Base-by-base conservation (phyloP, 2,113 vertebrate species). In the Oryzias melastigma region DNA sequence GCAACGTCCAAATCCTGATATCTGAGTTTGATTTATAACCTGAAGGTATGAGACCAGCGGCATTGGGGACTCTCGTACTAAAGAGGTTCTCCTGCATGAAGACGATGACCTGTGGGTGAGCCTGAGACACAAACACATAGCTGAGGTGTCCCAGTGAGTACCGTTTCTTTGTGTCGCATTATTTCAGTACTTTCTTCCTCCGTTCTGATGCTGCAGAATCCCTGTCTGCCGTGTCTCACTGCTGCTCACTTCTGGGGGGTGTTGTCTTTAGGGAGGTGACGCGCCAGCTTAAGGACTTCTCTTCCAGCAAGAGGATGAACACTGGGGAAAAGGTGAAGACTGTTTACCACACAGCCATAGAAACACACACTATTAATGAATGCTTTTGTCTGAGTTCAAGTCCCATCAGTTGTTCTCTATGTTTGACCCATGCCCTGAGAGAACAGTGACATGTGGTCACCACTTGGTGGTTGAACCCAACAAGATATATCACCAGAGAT, bases 271-370 rank as follows among this genome's bases (percentile, higher is more conserved):
- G 97, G 88, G 97, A 98, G 69, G 97, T 99, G 69, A 99, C 97
- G 12, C 94, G 95, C 19, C 98, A 97, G 46, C 92, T 99, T 84
- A 99, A 99, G 88, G 97, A 99, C 1, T 99, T 99, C 75, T 98
- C 97, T 55, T 90, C 97, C 8, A 99, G 97, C 92, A 99, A 99
- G 91, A 94, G 96, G 90, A 98, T 99, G 97, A 98, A 95, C 80
- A 98, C 97, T 0, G 97, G 97, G n/a, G 97, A 99, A 67, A 99
- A 99, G 95, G 97, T 99, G 52, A 44, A 48, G 14, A 19, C 18
- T 13, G n/a, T 18, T 35, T 12, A 35, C 10, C 10, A 12, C 10
- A 13, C 35, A 35, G 35, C 35, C 35, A 35, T 35, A 35, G 10
- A 35, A 10, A 35, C 35, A 35, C 7, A 35, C 2, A 35, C 8